Percentiles rank a stretch among this genome's conserved stretches.
phyloP scores from a whole-genome alignment of 37 sponge, comb jelly and placozoan genomes.

The Petrosia ficiformis region DNA sequence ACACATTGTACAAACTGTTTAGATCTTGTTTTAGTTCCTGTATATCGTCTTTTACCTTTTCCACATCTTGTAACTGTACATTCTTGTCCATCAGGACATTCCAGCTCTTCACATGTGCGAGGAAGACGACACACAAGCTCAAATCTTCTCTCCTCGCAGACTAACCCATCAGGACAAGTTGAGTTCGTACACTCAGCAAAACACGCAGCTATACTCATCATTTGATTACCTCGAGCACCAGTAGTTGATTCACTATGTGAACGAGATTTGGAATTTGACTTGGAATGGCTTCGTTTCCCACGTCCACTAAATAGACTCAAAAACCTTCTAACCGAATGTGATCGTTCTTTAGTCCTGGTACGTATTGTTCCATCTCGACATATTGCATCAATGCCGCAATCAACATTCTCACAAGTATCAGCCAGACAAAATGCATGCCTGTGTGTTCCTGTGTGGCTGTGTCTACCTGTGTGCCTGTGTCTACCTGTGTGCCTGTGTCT shows the following conservation, averaged over 20 bases:
- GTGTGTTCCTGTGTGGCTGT: not conserved
- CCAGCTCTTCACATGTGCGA: not conserved
- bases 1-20: no score
- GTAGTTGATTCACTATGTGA: no score
- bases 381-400: not conserved
- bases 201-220: not conserved
- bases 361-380: not conserved
- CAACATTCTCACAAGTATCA: not conserved
- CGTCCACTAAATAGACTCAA: not conserved
- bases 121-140: not conserved
- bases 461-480: no score
- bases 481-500: no score
- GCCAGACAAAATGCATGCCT: not conserved
- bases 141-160: not conserved
- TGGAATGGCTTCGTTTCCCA: not conserved
- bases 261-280: no score
- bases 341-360: not conserved
- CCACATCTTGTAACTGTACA: not conserved
- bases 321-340: not conserved
- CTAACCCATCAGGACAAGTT: not conserved
- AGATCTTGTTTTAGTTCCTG: not conserved
- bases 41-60: not conserved
- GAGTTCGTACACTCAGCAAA: not conserved
- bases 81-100: not conserved
- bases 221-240: no score